These are phyloP conservation scores for Pangasius macronema DNA, from an alignment of 2,797 vertebrate genomes.

Conservation along the genomic window DNA sequence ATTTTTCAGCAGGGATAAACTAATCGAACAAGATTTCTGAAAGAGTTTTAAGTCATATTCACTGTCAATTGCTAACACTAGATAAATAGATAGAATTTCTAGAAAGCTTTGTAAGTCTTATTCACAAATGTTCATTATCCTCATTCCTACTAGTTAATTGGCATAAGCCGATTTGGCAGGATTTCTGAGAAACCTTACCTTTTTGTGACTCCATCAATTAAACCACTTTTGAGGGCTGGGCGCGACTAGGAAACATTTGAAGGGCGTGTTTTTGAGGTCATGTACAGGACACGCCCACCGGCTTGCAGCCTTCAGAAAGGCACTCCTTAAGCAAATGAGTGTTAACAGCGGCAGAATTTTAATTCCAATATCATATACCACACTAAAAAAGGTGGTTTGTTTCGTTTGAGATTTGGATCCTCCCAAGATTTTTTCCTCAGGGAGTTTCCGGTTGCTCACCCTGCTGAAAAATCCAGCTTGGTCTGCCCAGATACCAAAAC, in stretches of 20 bases:
- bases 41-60: not conserved
- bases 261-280: constrained; percentile 8
- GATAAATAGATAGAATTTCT: not conserved
- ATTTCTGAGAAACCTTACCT: not conserved
- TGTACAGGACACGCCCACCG: not conserved
- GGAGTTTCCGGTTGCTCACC: not conserved
- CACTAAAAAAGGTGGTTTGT: not conserved
- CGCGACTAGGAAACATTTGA: not conserved
- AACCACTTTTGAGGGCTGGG: constrained; percentile 3
- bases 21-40: not conserved
- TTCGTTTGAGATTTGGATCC: not conserved
- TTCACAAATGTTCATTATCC: not conserved
- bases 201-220: not conserved
- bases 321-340: not conserved
- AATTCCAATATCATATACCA: not conserved
- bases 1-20: constrained; percentile 21
- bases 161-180: not conserved
- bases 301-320: not conserved
- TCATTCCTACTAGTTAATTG: not conserved
- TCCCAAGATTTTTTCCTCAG: not conserved
- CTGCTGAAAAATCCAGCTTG: not conserved
- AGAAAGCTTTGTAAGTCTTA: not conserved
- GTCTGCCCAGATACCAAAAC: not conserved
- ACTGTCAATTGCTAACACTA: not conserved
- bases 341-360: not conserved